Conservation (phyloP, 1,140 invertebrate genomes). For the Euura saliciscinereae region DNA sequence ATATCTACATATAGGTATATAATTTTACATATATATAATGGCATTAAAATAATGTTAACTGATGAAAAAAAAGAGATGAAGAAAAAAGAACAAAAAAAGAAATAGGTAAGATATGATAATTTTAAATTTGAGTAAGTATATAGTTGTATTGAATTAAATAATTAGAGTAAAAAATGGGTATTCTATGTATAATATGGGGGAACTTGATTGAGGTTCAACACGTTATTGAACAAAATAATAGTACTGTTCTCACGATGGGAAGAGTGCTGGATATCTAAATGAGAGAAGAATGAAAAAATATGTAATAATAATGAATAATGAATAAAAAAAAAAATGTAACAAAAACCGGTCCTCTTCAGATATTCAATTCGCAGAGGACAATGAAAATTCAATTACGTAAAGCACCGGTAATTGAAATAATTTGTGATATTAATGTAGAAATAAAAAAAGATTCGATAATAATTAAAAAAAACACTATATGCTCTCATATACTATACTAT, state of each 20-base stretch:
- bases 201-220: neutral
- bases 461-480: conserved; percentile 12
- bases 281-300: no score
- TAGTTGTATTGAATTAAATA: neutral
- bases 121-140: no score
- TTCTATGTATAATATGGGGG: neutral
- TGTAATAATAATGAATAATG: no score
- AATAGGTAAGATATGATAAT: neutral
- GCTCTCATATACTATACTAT: no score
- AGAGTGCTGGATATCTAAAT: conserved; percentile 3
- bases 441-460: neutral
- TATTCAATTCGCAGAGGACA: no score
- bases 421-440: neutral
- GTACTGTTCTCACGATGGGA: neutral
- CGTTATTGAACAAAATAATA: no score
- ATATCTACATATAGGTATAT: neutral
- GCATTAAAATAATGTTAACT: neutral
- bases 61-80: neutral
- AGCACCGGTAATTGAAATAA: no score
- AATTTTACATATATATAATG: neutral
- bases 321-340: no score
- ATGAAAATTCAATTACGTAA: no score
- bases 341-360: no score
- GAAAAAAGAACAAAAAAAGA: neutral
- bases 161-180: neutral